Percentiles rank a stretch among this genome's conserved stretches.
Evolutionary conservation across 2,797 vertebrate genomes (phyloP).

Genomic region (Anguilla anguilla): DNA sequence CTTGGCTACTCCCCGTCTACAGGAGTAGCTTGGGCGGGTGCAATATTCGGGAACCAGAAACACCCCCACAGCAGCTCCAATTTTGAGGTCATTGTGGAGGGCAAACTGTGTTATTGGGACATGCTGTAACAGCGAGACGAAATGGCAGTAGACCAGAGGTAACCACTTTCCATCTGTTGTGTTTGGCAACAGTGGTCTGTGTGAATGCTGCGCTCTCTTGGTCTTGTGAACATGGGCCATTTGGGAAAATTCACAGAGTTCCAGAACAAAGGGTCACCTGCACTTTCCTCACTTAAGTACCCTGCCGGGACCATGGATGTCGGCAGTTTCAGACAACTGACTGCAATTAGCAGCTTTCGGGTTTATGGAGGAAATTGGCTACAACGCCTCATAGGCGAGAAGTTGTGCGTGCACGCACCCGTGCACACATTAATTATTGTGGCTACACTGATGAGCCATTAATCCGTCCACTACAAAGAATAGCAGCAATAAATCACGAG

Average conservation of each 20-base stretch:
- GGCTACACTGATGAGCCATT: neutral
- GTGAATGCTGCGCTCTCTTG: neutral
- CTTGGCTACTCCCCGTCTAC: neutral
- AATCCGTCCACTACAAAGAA: neutral
- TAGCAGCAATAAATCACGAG: neutral
- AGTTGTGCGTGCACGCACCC: neutral
- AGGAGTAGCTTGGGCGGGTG: neutral
- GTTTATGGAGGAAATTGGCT: neutral
- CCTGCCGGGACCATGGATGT: neutral
- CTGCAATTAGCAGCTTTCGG: neutral
- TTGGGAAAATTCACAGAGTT: neutral
- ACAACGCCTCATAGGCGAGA: neutral
- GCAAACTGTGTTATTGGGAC: neutral
- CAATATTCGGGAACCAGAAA: neutral
- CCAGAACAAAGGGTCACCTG: neutral
- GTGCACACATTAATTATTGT: neutral
- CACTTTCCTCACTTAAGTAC: neutral
- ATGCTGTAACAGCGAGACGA: neutral
- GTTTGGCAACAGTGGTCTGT: constrained; percentile 53
- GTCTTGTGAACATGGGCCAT: neutral
- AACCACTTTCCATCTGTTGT: constrained; percentile 65
- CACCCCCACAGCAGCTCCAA: neutral
- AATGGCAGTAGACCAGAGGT: constrained; percentile 69
- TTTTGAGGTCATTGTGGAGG: neutral
- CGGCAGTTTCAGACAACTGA: neutral